phyloP scores from a whole-genome alignment of 2,888 invertebrate species.

The Catocala fraxini region DNA sequence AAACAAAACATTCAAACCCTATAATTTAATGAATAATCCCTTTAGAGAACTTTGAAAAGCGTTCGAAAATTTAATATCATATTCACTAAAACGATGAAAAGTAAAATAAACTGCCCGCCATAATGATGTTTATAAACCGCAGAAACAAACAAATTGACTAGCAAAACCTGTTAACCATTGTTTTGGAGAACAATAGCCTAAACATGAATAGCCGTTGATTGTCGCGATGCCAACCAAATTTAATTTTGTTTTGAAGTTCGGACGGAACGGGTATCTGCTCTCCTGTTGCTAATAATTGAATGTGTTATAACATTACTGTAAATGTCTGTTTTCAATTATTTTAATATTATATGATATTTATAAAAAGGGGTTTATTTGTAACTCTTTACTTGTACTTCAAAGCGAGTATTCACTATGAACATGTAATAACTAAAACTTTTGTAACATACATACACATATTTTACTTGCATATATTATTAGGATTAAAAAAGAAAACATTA shows the following conservation, averaged over 20 bases:
- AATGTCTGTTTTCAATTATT: background rate
- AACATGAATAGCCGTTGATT: slow-evolving; percentile 62
- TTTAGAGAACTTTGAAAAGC: slow-evolving; percentile 5
- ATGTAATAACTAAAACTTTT: too few relatives aligned
- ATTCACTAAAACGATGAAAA: slow-evolving; percentile 26
- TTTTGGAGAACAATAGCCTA: slow-evolving; percentile 54
- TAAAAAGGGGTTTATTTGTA: too few relatives aligned
- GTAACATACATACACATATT: too few relatives aligned
- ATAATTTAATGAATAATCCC: slow-evolving; percentile 9
- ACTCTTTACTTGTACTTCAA: too few relatives aligned
- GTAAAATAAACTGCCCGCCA: slow-evolving; percentile 36
- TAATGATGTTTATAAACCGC: slow-evolving; percentile 53
- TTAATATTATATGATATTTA: background rate
- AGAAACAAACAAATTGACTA: slow-evolving; percentile 59
- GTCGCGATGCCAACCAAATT: slow-evolving; percentile 53
- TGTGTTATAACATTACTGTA: slow-evolving; percentile 2
- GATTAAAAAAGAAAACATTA: too few relatives aligned
- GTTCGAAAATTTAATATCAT: slow-evolving; percentile 26
- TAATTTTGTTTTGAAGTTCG: slow-evolving; percentile 50
- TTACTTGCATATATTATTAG: too few relatives aligned
- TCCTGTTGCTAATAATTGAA: slow-evolving; percentile 18
- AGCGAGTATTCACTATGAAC: too few relatives aligned
- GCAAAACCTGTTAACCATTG: slow-evolving; percentile 53
- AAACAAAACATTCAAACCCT: slow-evolving; percentile 13
- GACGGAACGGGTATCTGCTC: slow-evolving; percentile 21